Evolutionary conservation across 1,140 invertebrate genomes (phyloP).

Genomic region (Lasioglossum albipes): DNA sequence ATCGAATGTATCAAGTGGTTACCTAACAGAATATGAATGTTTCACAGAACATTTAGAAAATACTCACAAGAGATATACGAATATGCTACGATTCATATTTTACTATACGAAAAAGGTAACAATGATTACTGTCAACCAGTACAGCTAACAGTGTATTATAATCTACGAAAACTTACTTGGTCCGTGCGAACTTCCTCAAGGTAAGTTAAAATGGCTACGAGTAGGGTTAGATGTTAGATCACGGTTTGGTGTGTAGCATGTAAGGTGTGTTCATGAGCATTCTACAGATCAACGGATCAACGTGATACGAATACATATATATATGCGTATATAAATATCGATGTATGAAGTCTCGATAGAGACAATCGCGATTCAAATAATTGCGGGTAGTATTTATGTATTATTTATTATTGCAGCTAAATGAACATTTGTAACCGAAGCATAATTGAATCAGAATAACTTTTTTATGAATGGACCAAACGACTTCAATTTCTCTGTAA

Average conservation of each 20-base stretch:
- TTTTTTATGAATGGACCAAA: too few species aligned
- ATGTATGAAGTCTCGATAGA: too few species aligned
- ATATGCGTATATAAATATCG: too few species aligned
- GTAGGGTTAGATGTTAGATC: background rate
- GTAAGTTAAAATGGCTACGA: slow-evolving; percentile 34
- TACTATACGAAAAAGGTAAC: background rate
- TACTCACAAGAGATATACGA: background rate
- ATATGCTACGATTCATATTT: background rate
- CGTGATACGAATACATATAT: too few species aligned
- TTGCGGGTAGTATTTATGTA: too few species aligned
- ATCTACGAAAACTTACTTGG: slow-evolving; percentile 17
- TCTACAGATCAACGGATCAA: background rate
- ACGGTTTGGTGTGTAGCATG: background rate
- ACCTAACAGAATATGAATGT: slow-evolving; percentile 37
- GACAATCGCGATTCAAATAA: too few species aligned
- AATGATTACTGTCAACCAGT: background rate
- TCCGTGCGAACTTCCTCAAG: background rate
- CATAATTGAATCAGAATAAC: too few species aligned
- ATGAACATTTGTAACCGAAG: too few species aligned
- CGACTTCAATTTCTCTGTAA: too few species aligned
- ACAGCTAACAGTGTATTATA: background rate
- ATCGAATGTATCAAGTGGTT: background rate
- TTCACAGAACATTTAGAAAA: background rate
- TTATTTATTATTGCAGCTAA: too few species aligned
- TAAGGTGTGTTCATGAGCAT: too few species aligned